Evolutionary conservation across 2,797 vertebrate species (phyloP), one percentile per base, ranked within the genome.

Genomic region (Sternarchorhynchus goeldii): DNA sequence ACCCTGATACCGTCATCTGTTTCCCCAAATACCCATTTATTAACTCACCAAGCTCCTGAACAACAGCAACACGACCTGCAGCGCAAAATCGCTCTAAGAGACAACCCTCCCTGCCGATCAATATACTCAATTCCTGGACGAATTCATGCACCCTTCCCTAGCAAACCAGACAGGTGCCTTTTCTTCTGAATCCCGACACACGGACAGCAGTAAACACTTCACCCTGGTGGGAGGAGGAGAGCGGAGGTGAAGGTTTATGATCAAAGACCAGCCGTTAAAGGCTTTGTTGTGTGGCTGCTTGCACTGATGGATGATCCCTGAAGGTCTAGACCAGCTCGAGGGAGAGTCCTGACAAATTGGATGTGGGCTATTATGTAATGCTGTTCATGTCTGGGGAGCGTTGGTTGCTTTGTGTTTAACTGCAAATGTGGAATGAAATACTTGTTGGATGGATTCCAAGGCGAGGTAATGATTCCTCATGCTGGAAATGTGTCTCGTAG

Each of bases 51-150:
- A 65, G 64, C 34, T 53, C 58, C n/a, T 76, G 39, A 73, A 67
- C 25, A 69, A 39, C 59, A 58, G 31, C 75, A 59, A 78, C 66
- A 82, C 65, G 72, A 75, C 76, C 62, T 80, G 76, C 64, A 58
- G 21, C 64, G 25, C 59, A 80, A 70, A 80, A 72, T 77, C 77
- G 67, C 29, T 50, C 74, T 77, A 79, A 74, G 56, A 81, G 75
- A 85, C 82, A 81, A 76, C 72, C 73, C 32, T 50, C 81, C 75
- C 60, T 62, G 59, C 53, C 71, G 76, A 84, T 84, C 84, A 59
- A 88, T 81, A 81, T 25, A 12, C n/a, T 77, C 57, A 69, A 71
- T 84, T 65, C 71, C 79, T 53, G n/a, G 72, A 81, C 60, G 78
- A 80, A 53, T 79, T 76, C 73, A 74, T 72, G 78, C 45, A 72